phyloP scores from a whole-genome alignment of 1,140 invertebrate species.

The Drosophila yakuba region DNA sequence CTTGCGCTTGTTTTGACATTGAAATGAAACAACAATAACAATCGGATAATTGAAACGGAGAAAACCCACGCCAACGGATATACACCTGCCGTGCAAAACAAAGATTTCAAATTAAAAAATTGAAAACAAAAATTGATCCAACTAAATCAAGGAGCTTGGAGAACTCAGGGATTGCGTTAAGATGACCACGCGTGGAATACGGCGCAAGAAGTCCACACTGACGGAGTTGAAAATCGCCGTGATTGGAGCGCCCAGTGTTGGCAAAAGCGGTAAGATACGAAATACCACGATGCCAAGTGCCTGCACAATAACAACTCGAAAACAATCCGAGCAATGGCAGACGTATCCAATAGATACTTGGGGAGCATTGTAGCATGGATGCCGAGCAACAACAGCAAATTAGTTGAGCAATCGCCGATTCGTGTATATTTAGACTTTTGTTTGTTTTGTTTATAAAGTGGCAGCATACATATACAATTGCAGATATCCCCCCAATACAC shows the following conservation, averaged over 20 bases:
- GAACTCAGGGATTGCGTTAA: slow-evolving; percentile 63
- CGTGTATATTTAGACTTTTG: slow-evolving; percentile 79
- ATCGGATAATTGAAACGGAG: slow-evolving; percentile 61
- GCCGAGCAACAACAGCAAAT: slow-evolving; percentile 78
- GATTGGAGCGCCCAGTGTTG: slow-evolving; percentile 93
- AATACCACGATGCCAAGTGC: slow-evolving; percentile 18
- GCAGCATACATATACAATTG: slow-evolving; percentile 55
- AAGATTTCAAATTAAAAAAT: background rate
- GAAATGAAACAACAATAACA: slow-evolving; percentile 54
- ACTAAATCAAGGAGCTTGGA: slow-evolving; percentile 12
- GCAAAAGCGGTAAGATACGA: slow-evolving; percentile 91
- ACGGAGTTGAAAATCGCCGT: slow-evolving; percentile 95
- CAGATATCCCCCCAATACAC: slow-evolving; percentile 10
- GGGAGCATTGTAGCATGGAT: slow-evolving; percentile 22
- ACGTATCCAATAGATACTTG: slow-evolving; percentile 43
- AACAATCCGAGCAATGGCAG: slow-evolving; percentile 15
- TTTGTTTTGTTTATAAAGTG: slow-evolving; percentile 83
- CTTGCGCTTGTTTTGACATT: slow-evolving; percentile 74
- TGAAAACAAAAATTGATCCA: slow-evolving; percentile 6
- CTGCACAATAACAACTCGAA: background rate
- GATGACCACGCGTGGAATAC: slow-evolving; percentile 90
- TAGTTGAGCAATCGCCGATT: slow-evolving; percentile 80
- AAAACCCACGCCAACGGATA: slow-evolving; percentile 31
- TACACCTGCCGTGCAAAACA: slow-evolving; percentile 36
- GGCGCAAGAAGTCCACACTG: slow-evolving; percentile 94